Base-by-base conservation (phyloP, 1,140 invertebrate species). In the Nephotettix cincticeps region DNA sequence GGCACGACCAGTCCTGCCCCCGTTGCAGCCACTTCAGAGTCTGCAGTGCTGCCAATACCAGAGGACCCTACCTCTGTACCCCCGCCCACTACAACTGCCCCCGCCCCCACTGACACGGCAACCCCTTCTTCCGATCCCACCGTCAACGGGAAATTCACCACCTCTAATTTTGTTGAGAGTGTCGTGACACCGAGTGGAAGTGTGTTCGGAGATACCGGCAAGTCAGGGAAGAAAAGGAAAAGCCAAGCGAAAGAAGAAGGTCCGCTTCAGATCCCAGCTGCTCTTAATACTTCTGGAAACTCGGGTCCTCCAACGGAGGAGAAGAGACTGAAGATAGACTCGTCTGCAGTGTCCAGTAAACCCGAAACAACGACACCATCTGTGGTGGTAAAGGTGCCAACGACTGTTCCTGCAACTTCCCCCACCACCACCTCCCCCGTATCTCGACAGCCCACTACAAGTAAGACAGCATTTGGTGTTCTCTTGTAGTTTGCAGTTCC, bases 131-230 rank as follows among this genome's bases (percentile, higher is more conserved):
- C 19, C 36, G 70, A 71, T 28, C 23, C 65, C 2, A 1, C 32
- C 14, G 29, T 54, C 9, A 68, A 65, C 19, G 68, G 72, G n/a
- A 75, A 75, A 56, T 76, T 76, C 29, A 75, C 75, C 11, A 75
- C 75, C n/a, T 75, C 72, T 21, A 76, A 76, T 63, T 76, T 76
- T 68, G 72, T 75, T 13, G 75, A 76, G 61, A 74, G 66, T 32
- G 72, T 76, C 17, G 76, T 76, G 19, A 79, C 77, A 13, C 77
- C 75, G 27, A 77, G 79, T 74, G 75, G 74, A 51, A 79, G 78
- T 70, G 78, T 79, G n/a, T 77, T 78, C 72, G 78, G 72, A 28
- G 72, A 74, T n/a, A 73, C 69, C 43, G 14, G 72, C 1, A 51
- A 51, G 40, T 21, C 61, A 14, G 40, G 54, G n/a, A 68, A 73